Base-by-base conservation (phyloP, 1,140 invertebrate genomes). In the Drosophila suzukii region DNA sequence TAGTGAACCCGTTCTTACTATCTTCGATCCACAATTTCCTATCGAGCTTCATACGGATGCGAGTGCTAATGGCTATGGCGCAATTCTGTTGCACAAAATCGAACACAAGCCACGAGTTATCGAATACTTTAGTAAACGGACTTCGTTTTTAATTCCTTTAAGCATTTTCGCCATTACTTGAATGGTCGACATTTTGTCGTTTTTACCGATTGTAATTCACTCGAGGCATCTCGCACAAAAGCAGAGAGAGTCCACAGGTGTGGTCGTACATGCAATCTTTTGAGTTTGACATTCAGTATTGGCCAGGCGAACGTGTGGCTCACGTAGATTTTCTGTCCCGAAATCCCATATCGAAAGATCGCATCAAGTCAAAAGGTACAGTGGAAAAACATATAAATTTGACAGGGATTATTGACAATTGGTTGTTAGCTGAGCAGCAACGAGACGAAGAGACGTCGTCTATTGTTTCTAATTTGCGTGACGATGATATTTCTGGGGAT, bases 141-240 rank as follows among this genome's bases (percentile, higher is more conserved):
- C 17, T 15, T 38, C 17, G 17, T 41, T n/a, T 41, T 3, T n/a
- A 12, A 24, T 38, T 17, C 32, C 13, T 20, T 24, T 38, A 20
- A 53, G 15, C 32, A 53, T 38, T 53, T 36, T 38, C 50, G 50
- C 15, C 27, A 51, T 51, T 34, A 51, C 36, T 38, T 38, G 36
- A n/a, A 51, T n/a, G n/a, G 30, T 51, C 32, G 34, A 15, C 12
- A 38, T 20, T 54, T 53, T 15, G 15, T 13, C 12, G 38, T 39
- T 0, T 39, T n/a, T 39, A 39, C 38, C 4, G 38, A 39, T n/a
- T n/a, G n/a, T n/a, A n/a, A n/a, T n/a, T n/a, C n/a, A n/a, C n/a
- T n/a, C n/a, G n/a, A n/a, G n/a, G n/a, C n/a, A n/a, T n/a, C n/a
- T n/a, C 17, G 15, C 7, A 44, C n/a, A 53, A 53, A 36, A 32